Conservation (phyloP, 2,888 invertebrate genomes). For the Mythimna albipuncta region DNA sequence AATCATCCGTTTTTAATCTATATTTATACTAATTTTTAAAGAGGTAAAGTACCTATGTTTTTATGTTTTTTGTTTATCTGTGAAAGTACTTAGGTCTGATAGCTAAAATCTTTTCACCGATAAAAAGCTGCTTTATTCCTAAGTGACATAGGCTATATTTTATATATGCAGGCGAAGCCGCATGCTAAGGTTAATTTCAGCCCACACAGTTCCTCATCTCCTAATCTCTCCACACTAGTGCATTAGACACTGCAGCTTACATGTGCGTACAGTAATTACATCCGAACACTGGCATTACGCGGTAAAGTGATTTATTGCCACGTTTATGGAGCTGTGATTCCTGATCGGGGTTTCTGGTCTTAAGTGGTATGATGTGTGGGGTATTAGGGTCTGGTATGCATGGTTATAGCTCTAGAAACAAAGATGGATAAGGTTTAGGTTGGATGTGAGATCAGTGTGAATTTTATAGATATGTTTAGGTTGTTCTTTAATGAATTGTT, state of each 20-base stretch:
- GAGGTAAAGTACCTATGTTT: no score
- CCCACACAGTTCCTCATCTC: conserved; percentile 2
- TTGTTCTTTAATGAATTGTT: no score
- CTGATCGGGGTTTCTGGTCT: conserved; percentile 56
- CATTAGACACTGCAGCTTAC: conserved; percentile 53
- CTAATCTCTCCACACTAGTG: conserved; percentile 42
- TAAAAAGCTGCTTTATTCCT: no score
- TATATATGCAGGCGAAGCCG: no score
- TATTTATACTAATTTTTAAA: no score
- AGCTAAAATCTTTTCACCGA: no score
- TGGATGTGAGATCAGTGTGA: neutral
- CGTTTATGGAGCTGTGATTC: conserved; percentile 57
- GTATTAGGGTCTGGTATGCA: conserved; percentile 15
- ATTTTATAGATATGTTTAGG: neutral
- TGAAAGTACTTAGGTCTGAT: no score
- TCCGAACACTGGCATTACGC: conserved; percentile 46
- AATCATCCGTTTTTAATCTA: no score
- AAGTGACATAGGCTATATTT: no score
- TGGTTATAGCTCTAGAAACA: neutral
- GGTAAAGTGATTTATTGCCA: conserved; percentile 58
- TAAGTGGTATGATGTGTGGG: conserved; percentile 56
- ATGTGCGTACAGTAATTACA: conserved; percentile 48
- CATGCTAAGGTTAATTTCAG: no score
- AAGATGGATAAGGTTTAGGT: conserved; percentile 2
- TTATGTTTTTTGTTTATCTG: no score